Evolutionary conservation across 2,888 invertebrate genomes (phyloP).

Genomic region (Nipponacmea schrenckii): DNA sequence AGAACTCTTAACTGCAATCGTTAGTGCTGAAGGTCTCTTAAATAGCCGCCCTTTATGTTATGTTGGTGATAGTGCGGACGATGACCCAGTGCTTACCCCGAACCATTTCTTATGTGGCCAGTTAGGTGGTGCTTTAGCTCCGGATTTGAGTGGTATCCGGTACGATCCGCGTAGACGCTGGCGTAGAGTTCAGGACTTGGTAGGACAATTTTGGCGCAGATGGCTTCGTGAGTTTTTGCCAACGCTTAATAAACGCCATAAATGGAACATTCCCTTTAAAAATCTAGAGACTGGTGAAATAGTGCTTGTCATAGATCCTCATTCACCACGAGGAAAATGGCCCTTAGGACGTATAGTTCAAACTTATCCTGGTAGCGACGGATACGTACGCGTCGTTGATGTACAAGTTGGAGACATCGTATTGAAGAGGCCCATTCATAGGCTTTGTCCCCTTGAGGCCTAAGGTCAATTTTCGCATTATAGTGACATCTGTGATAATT

Average conservation of each 20-base stretch:
- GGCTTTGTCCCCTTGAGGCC: slow-evolving; percentile 8
- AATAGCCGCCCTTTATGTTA: background rate
- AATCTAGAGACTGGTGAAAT: slow-evolving; percentile 3
- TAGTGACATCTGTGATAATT: too few relatives aligned
- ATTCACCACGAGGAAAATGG: slow-evolving; percentile 10
- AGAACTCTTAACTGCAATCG: slow-evolving; percentile 28
- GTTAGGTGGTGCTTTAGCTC: background rate
- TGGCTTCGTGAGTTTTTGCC: slow-evolving; percentile 13
- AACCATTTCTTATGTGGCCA: background rate
- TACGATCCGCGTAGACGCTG: background rate
- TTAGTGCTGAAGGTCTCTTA: background rate
- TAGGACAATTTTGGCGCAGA: background rate
- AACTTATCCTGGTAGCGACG: slow-evolving; percentile 9
- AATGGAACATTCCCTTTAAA: background rate
- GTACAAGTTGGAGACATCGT: background rate
- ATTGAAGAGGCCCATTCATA: background rate
- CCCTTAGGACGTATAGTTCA: background rate
- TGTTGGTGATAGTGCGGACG: background rate
- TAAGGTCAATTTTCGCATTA: background rate
- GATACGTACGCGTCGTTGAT: slow-evolving; percentile 7
- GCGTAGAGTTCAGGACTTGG: background rate
- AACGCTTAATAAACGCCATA: background rate
- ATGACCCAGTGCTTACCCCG: background rate
- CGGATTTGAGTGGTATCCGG: background rate
- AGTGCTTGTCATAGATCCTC: slow-evolving; percentile 1